phyloP scores from a whole-genome alignment of 2,888 invertebrate genomes.

The Dusona sp. region DNA sequence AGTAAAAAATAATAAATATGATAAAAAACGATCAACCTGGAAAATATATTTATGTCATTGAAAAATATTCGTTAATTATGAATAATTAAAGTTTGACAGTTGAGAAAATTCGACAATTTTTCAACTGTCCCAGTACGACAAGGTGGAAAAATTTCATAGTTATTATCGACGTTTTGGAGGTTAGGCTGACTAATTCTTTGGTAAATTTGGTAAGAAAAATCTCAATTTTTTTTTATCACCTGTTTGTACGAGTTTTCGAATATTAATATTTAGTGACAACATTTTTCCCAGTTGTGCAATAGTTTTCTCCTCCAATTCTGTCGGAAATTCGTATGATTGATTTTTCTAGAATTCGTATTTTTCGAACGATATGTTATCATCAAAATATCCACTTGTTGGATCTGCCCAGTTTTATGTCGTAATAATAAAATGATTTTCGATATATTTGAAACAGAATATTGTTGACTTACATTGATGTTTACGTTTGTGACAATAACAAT shows the following conservation, averaged over 20 bases:
- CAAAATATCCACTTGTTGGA: background rate
- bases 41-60: background rate
- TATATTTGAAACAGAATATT: background rate
- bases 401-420: background rate
- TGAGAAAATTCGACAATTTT: slow-evolving; percentile 16
- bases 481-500: background rate
- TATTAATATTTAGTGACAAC: background rate
- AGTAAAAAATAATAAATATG: background rate
- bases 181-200: slow-evolving; percentile 16
- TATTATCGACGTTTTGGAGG: slow-evolving; percentile 12
- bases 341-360: background rate
- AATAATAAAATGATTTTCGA: background rate
- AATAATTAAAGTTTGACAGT: background rate
- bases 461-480: background rate
- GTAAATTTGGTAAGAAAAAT: background rate
- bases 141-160: background rate
- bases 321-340: background rate
- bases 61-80: background rate
- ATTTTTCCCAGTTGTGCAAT: background rate
- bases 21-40: background rate
- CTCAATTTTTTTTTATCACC: background rate
- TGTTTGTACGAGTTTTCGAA: background rate
- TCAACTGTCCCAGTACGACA: background rate
- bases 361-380: background rate
- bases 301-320: background rate